Conservation (phyloP, 2,888 invertebrate species). For the Ametastegia equiseti region DNA sequence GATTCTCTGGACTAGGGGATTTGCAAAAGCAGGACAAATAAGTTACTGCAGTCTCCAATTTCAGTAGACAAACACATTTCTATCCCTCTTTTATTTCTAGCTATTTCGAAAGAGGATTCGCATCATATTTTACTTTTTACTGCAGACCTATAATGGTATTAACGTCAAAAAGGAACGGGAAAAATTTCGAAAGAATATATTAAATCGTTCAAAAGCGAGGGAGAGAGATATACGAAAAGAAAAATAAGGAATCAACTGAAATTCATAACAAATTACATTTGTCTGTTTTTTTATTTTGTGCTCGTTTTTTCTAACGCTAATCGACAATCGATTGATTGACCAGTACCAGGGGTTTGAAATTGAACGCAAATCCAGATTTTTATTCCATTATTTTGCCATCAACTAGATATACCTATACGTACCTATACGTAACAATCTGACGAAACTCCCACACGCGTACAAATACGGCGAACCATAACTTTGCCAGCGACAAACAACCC, state of each 20-base stretch:
- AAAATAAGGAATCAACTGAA: not conserved
- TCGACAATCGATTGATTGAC: constrained; percentile 17
- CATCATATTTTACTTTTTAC: constrained; percentile 41
- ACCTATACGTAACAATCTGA: too few relatives aligned
- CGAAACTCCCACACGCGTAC: not conserved
- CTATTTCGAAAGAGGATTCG: constrained; percentile 16
- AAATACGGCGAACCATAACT: not conserved
- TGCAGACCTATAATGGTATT: constrained; percentile 28
- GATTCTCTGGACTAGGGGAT: constrained; percentile 26
- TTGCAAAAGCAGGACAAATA: constrained; percentile 41
- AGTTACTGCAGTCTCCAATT: constrained; percentile 43
- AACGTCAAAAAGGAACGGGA: constrained; percentile 35
- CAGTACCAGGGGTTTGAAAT: not conserved
- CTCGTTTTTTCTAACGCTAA: constrained; percentile 4
- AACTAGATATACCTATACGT: too few relatives aligned
- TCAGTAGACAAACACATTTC: constrained; percentile 34
- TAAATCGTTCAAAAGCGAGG: constrained; percentile 1
- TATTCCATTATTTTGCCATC: not conserved
- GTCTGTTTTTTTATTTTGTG: too few relatives aligned
- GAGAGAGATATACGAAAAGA: not conserved
- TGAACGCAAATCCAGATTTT: not conserved
- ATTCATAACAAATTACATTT: not conserved
- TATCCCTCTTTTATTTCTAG: constrained; percentile 18
- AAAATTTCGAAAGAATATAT: constrained; percentile 22
- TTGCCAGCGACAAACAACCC: constrained; percentile 15